Percentiles rank a stretch among this genome's conserved stretches.
Evolutionary conservation across 2,888 invertebrate genomes (phyloP).

Genomic region (Sipha maydis): DNA sequence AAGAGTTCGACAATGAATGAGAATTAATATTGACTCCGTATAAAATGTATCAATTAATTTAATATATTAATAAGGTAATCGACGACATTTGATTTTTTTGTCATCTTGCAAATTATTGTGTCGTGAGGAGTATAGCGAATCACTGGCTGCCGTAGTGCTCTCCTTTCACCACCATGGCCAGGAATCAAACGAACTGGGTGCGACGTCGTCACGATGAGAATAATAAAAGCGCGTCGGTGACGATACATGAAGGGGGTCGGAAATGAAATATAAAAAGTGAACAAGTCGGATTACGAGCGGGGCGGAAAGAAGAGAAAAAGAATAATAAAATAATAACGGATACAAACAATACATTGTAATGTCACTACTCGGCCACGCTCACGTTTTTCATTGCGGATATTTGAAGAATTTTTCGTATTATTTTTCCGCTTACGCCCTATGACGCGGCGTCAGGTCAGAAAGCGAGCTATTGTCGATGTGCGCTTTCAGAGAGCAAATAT

Average conservation of each 20-base stretch:
- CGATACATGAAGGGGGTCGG: background rate
- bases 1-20: no score
- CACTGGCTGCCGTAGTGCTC: no score
- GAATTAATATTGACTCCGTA: no score
- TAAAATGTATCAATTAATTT: no score
- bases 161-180: no score
- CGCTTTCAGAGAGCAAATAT: slow-evolving; percentile 18
- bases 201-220: background rate
- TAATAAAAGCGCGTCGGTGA: slow-evolving; percentile 10
- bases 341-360: slow-evolving; percentile 25
- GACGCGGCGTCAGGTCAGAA: background rate
- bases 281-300: slow-evolving; percentile 1
- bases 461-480: background rate
- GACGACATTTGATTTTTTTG: no score
- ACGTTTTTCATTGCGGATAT: background rate
- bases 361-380: background rate
- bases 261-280: slow-evolving; percentile 45
- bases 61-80: no score
- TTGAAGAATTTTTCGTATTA: background rate
- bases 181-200: background rate
- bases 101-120: no score
- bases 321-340: slow-evolving; percentile 35
- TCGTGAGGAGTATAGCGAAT: no score
- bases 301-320: background rate
- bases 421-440: background rate